Percentiles rank a stretch among this genome's conserved stretches.
Evolutionary conservation across 1,140 invertebrate genomes (phyloP).

Genomic region (Drosophila melanica): DNA sequence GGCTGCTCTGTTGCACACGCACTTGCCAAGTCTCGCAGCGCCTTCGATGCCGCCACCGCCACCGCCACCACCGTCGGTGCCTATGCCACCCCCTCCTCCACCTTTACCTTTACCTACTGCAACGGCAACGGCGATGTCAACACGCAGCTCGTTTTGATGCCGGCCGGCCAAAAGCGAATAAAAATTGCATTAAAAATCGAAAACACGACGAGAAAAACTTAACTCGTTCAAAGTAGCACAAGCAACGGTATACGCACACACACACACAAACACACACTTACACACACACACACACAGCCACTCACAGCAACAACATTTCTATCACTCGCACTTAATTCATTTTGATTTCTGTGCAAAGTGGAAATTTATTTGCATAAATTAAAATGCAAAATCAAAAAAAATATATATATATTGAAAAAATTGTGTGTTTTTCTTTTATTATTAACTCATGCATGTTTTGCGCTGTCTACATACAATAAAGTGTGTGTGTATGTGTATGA

Average conservation of each 20-base stretch:
- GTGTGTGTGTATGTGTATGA: slow-evolving; percentile 26
- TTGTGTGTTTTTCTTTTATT: slow-evolving; percentile 22
- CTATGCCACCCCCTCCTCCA: slow-evolving; percentile 19
- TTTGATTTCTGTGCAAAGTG: slow-evolving; percentile 83
- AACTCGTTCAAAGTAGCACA: slow-evolving; percentile 75
- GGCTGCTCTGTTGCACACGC: slow-evolving; percentile 43
- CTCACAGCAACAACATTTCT: slow-evolving; percentile 69
- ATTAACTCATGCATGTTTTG: slow-evolving; percentile 28
- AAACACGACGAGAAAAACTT: slow-evolving; percentile 54
- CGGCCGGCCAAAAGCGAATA: slow-evolving; percentile 62
- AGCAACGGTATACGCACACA: slow-evolving; percentile 65
- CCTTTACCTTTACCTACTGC: slow-evolving; percentile 14
- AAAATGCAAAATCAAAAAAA: slow-evolving; percentile 52
- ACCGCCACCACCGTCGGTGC: background rate
- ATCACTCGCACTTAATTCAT: slow-evolving; percentile 82
- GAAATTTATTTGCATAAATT: slow-evolving; percentile 84
- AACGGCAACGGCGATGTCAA: slow-evolving; percentile 54
- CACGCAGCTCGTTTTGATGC: slow-evolving; percentile 60
- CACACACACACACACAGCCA: slow-evolving; percentile 29
- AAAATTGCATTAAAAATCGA: slow-evolving; percentile 78
- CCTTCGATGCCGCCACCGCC: slow-evolving; percentile 22
- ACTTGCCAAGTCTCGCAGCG: slow-evolving; percentile 68
- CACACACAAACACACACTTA: slow-evolving; percentile 36
- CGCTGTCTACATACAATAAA: slow-evolving; percentile 18
- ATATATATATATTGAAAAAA: slow-evolving; percentile 29